These are phyloP conservation scores for Lasiurus borealis DNA, from an alignment of 2,113 vertebrate genomes.

Conservation along the genomic window DNA sequence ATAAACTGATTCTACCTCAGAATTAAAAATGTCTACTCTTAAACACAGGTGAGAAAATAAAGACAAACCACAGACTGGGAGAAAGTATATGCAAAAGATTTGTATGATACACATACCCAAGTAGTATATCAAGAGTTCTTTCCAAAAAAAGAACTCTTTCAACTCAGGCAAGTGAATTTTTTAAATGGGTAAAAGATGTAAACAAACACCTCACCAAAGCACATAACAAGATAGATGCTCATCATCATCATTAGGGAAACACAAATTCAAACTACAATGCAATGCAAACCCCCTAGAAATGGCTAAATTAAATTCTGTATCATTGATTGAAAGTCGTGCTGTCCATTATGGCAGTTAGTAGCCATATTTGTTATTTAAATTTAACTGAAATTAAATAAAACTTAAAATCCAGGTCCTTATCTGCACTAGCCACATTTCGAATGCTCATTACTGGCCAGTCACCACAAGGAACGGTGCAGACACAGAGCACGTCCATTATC, in stretches of 20 bases:
- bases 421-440: background rate
- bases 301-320: background rate
- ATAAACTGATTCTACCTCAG: background rate
- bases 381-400: background rate
- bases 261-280: background rate
- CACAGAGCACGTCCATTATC: background rate
- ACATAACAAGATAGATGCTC: background rate
- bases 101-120: background rate
- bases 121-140: too few species aligned
- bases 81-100: background rate
- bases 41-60: background rate
- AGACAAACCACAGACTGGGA: background rate
- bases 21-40: background rate
- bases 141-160: background rate
- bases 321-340: background rate
- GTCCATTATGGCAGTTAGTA: background rate
- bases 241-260: background rate
- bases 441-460: background rate
- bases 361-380: too few species aligned
- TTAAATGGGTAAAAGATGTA: background rate
- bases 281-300: background rate
- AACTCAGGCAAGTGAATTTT: background rate
- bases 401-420: background rate
- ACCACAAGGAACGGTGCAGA: background rate
- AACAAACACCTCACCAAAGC: conserved; percentile 12